phyloP scores from a whole-genome alignment of 2,113 vertebrate species.

The Gobiocypris rarus region DNA sequence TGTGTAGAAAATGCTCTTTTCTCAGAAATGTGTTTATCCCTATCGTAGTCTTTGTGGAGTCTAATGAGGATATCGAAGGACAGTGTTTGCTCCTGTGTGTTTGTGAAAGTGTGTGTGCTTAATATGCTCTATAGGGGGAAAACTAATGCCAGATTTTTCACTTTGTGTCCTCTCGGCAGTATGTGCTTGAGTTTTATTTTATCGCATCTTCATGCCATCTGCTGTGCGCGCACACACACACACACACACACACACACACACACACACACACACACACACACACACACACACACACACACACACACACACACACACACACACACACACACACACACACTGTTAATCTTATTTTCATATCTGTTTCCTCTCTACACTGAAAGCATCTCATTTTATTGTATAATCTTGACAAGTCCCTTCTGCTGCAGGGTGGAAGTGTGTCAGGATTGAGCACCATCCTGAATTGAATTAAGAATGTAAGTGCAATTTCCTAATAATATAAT shows the following conservation, averaged over 20 bases:
- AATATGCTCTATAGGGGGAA: conserved; percentile 75
- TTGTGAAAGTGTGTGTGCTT: conserved; percentile 57
- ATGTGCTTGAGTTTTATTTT: conserved; percentile 30
- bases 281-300: neutral
- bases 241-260: neutral
- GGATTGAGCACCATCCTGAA: neutral
- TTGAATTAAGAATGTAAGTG: neutral
- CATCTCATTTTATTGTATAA: neutral
- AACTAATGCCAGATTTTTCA: conserved; percentile 57
- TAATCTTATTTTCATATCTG: conserved; percentile 22
- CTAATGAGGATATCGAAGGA: conserved; percentile 63
- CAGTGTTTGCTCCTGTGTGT: conserved; percentile 54
- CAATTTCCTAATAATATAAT: neutral
- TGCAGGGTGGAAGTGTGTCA: neutral
- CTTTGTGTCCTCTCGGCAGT: conserved; percentile 58
- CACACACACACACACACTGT: neutral
- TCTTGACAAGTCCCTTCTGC: conserved; percentile 4
- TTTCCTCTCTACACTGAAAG: conserved; percentile 1
- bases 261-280: neutral
- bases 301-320: neutral
- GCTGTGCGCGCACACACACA: neutral
- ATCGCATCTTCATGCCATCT: conserved; percentile 31
- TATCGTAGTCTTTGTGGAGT: conserved; percentile 59
- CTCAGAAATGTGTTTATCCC: conserved; percentile 58
- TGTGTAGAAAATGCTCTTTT: conserved; percentile 54